Evolutionary conservation across 2,113 vertebrate genomes (phyloP).

Genomic region (Haplochromis burtoni): DNA sequence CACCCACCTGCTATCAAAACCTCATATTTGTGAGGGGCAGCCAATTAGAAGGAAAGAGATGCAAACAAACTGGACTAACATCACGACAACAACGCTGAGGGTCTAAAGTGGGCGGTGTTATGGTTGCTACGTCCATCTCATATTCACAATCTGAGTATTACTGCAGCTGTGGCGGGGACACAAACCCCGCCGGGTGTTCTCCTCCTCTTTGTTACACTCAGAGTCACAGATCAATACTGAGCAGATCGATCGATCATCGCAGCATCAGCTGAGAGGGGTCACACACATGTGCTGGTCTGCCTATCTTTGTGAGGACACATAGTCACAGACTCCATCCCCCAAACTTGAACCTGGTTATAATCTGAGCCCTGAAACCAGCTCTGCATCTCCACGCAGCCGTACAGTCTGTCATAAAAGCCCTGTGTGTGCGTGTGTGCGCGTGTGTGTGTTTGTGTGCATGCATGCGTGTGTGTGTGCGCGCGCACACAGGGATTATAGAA

Average conservation of each 20-base stretch:
- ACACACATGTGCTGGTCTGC: neutral
- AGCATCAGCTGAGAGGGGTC: neutral
- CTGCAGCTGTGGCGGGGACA: neutral
- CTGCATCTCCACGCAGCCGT: neutral
- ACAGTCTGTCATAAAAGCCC: neutral
- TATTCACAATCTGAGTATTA: neutral
- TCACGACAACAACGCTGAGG: neutral
- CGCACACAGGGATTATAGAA: accelerated
- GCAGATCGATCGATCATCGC: neutral
- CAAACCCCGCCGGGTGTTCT: neutral
- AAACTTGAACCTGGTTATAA: neutral
- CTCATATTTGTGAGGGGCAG: neutral
- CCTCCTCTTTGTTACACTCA: neutral
- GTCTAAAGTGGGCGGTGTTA: neutral
- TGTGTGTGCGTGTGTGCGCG: accelerated
- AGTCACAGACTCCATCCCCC: neutral
- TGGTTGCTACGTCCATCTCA: neutral
- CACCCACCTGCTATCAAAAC: neutral
- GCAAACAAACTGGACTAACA: neutral
- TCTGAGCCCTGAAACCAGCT: neutral
- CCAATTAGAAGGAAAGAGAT: neutral
- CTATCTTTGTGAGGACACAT: accelerated
- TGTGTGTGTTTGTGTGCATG: neutral
- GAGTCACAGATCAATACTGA: neutral
- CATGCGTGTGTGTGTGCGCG: accelerated